Base-by-base conservation (phyloP, 2,113 vertebrate species). In the Martes martes region DNA sequence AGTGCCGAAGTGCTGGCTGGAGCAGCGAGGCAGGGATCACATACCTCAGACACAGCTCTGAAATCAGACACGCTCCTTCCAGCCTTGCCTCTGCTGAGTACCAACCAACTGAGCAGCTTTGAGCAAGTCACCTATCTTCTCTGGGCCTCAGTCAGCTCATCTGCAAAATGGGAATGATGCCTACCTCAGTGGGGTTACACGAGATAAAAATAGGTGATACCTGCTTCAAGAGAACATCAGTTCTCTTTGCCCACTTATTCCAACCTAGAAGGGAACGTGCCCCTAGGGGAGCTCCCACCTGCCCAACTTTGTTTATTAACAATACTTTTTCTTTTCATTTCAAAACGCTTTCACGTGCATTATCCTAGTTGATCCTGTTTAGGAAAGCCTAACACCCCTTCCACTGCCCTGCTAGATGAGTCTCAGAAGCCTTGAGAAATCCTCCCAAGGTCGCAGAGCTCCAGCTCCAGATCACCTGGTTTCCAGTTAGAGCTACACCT, bases 401-500 rank as follows among this genome's bases (percentile, higher is more conserved):
- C 18, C 31, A 67, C 76, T 83, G 65, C 61, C 76, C 83, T 92
- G 42, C n/a, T 42, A 94, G 76, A 33, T 78, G 39, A 95, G 55
- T n/a, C 45, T 93, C 31, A 85, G 81, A 92, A 73, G 45, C 57
- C 69, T 36, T 92, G 50, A 94, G 91, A 96, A 89, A 92, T 82
- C 69, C 52, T 59, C 14, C 76, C 88, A 92, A 96, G 94, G 84
- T 96, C 73, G 73, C 57, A 92, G 55, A 93, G 33, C 82, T 96
- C 59, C 59, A 39, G 86, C 86, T 95, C 87, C 50, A 45, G 69
- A 36, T 95, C 87, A 95, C 80, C 80, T 79, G 84, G 95, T 71
- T 96, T 94, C 93, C 90, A 57, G 90, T 95, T 94, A 81, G 73
- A 90, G 96, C 74, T 76, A 76, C 80, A 91, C 76, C 83, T 76